These are phyloP conservation scores for Festucalex cinctus DNA, from an alignment of 2,113 vertebrate species.

Conservation along the genomic window DNA sequence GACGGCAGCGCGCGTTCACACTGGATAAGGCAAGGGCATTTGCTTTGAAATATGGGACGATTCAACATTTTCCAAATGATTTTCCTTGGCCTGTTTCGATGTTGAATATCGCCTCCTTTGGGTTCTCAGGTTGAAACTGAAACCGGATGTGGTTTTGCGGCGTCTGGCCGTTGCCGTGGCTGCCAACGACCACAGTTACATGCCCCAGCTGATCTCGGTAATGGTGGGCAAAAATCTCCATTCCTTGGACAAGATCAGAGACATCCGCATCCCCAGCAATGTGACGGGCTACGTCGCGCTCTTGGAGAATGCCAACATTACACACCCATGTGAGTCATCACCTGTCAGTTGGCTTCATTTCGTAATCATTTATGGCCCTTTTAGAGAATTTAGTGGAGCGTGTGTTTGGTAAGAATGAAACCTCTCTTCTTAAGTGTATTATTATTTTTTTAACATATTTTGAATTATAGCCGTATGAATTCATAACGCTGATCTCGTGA, in stretches of 20 bases:
- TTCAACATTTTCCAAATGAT: background rate
- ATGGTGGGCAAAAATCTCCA: conserved; percentile 85
- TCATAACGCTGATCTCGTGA: background rate
- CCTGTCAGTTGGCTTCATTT: conserved; percentile 4
- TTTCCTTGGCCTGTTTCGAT: background rate
- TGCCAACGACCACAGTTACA: conserved; percentile 94
- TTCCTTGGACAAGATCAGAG: conserved; percentile 89
- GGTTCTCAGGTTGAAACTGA: conserved; percentile 87
- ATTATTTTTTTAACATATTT: background rate
- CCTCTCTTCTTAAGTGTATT: background rate
- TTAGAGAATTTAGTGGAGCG: background rate
- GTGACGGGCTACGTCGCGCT: conserved; percentile 93
- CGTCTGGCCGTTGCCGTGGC: conserved; percentile 91
- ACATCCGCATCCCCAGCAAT: conserved; percentile 94
- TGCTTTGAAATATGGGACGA: background rate
- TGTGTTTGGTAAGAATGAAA: background rate
- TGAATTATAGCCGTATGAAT: background rate
- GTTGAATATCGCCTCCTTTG: background rate
- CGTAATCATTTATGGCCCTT: background rate
- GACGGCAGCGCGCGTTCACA: conserved; percentile 94
- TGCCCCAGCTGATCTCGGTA: conserved; percentile 95
- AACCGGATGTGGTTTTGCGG: conserved; percentile 88
- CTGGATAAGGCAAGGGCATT: conserved; percentile 85
- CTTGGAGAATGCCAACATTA: conserved; percentile 94
- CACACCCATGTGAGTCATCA: conserved; percentile 88